phyloP scores from a whole-genome alignment of 2,888 invertebrate species.

The Trisateles emortualis region DNA sequence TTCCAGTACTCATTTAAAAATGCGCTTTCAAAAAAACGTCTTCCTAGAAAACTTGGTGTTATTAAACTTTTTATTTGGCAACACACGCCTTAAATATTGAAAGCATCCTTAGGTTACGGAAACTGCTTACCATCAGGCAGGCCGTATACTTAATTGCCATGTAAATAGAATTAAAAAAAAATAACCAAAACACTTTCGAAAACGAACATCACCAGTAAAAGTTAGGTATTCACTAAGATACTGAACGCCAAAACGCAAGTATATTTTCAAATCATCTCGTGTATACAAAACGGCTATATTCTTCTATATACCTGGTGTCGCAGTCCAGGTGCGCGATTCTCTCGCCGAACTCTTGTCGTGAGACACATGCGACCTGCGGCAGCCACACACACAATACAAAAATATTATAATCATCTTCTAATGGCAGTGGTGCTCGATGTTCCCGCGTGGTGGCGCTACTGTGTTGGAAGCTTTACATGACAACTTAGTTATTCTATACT shows the following conservation, averaged over 20 bases:
- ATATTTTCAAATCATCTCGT: constrained; percentile 44
- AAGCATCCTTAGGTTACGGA: too few species aligned
- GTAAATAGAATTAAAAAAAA: too few species aligned
- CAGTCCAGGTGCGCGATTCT: constrained; percentile 76
- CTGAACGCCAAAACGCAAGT: neutral
- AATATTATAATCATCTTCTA: neutral
- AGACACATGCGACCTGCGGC: constrained; percentile 81
- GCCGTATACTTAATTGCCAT: too few species aligned
- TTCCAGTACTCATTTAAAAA: too few species aligned
- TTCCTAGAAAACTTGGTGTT: too few species aligned
- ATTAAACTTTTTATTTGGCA: too few species aligned
- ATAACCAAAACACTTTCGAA: too few species aligned
- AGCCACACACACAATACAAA: constrained; percentile 45
- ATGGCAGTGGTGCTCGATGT: neutral
- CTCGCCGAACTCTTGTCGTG: constrained; percentile 77
- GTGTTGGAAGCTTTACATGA: neutral
- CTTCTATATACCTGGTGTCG: constrained; percentile 64
- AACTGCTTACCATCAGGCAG: too few species aligned
- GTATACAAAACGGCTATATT: constrained; percentile 45
- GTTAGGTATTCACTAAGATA: too few species aligned
- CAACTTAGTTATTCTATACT: neutral
- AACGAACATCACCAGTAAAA: too few species aligned
- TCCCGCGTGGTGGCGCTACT: neutral
- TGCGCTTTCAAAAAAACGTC: too few species aligned
- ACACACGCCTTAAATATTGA: too few species aligned